Evolutionary conservation across 2,888 invertebrate genomes (phyloP), one percentile per base, ranked within the genome.

Genomic region (Hypena proboscidalis): DNA sequence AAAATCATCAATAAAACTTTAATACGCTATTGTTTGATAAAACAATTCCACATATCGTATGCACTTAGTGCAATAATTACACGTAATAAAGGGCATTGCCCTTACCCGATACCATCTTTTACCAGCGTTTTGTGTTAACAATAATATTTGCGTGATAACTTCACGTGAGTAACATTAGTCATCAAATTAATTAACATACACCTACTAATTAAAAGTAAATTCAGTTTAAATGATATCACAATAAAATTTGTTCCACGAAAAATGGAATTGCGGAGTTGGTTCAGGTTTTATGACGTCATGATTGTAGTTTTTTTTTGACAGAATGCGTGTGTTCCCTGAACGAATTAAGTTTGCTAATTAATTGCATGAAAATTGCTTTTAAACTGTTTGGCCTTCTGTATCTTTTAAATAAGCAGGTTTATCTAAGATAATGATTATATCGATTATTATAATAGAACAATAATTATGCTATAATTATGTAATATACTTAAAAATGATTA

Each of bases 71-170:
- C 62, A 68, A n/a, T 81, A 79, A 80, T 78, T 77, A 80, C 70
- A 58, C 64, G 74, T 83, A 80, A 80, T 85, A 75, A 70, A 77
- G 78, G 77, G 75, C 80, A 80, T 74, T 79, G 76, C 67, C 65
- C 66, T 32, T 22, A 2, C 2, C 36, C 55, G 82, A 81, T 83
- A 80, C 25, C 64, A 83, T 80, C 82, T 69, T 76, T 77, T 77
- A 74, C 75, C 74, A 75, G 65, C 64, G 71, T 74, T 78, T 78
- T 78, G 72, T 79, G 74, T 78, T 77, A 73, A 80, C 75, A 72
- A 75, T 77, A 78, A 79, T 76, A 61, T 61, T 64, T 43, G 64
- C 63, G 58, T 75, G 70, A 70, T 71, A 68, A 45, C 61, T 66
- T 71, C 69, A 71, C 70, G 77, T 70, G 71, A 62, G 50, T 47